Percentiles rank a stretch among this genome's conserved stretches.
phyloP scores from a whole-genome alignment of 2,888 invertebrate genomes.

The Nipponacmea schrenckii region DNA sequence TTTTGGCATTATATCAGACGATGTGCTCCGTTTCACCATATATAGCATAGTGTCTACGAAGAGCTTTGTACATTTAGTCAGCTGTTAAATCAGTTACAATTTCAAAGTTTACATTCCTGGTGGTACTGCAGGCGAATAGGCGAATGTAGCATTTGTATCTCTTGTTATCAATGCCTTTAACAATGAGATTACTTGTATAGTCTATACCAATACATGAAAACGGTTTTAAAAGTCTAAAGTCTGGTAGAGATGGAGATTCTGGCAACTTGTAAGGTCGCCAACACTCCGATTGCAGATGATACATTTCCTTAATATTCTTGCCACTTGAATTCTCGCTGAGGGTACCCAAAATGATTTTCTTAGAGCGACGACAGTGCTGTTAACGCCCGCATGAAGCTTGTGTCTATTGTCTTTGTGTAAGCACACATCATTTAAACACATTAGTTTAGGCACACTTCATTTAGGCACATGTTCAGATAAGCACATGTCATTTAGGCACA shows the following conservation, averaged over 20 bases:
- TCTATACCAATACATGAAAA: neutral
- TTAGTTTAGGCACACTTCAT: no score
- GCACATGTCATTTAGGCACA: no score
- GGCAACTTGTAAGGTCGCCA: neutral
- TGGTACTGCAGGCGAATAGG: neutral
- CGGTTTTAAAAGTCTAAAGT: neutral
- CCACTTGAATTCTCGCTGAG: neutral
- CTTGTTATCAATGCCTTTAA: neutral
- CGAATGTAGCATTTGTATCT: neutral
- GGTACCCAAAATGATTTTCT: neutral
- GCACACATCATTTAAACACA: no score
- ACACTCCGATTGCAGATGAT: neutral
- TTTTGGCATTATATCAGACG: neutral
- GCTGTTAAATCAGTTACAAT: no score
- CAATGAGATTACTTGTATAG: constrained; percentile 1
- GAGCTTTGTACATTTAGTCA: no score
- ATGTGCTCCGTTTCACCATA: neutral
- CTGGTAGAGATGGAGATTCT: no score
- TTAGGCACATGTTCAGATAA: no score
- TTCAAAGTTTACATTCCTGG: no score
- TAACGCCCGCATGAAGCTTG: neutral
- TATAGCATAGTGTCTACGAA: no score
- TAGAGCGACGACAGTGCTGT: neutral
- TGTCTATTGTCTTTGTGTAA: no score
- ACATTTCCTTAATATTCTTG: neutral